Evolutionary conservation across 2,888 invertebrate species (phyloP), one percentile per base, ranked within the genome.

Genomic region (Choreutis nemorana): DNA sequence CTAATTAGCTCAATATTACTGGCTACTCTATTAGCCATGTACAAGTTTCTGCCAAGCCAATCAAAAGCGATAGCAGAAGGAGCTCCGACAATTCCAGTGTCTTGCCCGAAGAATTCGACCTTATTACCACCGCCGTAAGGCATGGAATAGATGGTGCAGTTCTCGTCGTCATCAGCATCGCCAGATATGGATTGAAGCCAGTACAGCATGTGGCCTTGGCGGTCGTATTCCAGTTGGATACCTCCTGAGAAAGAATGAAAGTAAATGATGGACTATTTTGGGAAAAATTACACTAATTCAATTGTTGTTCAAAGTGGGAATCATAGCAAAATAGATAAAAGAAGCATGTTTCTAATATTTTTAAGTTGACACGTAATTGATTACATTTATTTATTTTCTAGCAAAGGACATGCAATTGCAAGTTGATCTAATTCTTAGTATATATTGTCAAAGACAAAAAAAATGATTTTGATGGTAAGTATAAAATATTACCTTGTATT

Each of bases 1-100:
- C 90, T 84, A 1, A 96, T 83, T 1, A 94, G 86, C 70, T 97
- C 96, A 38, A 98, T 90, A 41, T 94, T 96, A 30, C 94, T 91
- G 1, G 94, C 92, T 2, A 87, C 82, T 20, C 89, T 85, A 53
- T 97, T 97, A 14, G 94, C 95, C 61, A 97, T 88, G 60, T 90
- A 97, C 18, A 99, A 64, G 71, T 98, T 99, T 30, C 96, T 82
- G 3, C 97, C 97, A 12, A 97, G 81, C 97, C 98, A 98, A 61
- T 99, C 98, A 52, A 97, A 92, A 0, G 97, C 97, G 22, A 99
- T 85, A 0, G 92, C 86, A 18, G 91, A 91, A 0, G 97, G 93
- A 0, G 94, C 89, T 0, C 97, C 95, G 5, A 95, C 89, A 26
- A 96, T 84, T n/a, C 96, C 93, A 1, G 86, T 83, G 45, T 91